phyloP scores from a whole-genome alignment of 1,140 invertebrate species.

The Elymnias hypermnestra region DNA sequence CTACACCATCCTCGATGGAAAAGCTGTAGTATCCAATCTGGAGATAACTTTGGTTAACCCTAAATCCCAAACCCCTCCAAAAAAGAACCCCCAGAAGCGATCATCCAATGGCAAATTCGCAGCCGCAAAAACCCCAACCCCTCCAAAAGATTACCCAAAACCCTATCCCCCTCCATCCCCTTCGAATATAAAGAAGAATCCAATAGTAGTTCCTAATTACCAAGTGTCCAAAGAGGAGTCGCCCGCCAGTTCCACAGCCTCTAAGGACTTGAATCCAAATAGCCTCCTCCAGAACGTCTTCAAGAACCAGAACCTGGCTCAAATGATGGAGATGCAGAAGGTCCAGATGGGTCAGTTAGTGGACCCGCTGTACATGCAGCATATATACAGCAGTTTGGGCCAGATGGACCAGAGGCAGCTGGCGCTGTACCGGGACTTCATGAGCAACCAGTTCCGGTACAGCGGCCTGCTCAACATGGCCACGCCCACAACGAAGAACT shows the following conservation, averaged over 20 bases:
- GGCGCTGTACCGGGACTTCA: constrained; percentile 48
- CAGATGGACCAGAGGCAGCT: constrained; percentile 52
- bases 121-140: constrained; percentile 54
- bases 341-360: constrained; percentile 37
- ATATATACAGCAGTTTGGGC: constrained; percentile 54
- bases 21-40: constrained; percentile 73
- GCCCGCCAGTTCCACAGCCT: constrained; percentile 29
- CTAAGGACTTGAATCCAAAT: constrained; percentile 12
- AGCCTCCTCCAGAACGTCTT: constrained; percentile 30
- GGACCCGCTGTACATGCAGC: constrained; percentile 63
- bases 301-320: constrained; percentile 35
- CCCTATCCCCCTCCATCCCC: constrained; percentile 29
- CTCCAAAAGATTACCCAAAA: constrained; percentile 44
- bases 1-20: constrained; percentile 50
- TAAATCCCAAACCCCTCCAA: constrained; percentile 45
- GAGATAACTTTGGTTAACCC: constrained; percentile 79
- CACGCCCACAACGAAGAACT: constrained; percentile 65
- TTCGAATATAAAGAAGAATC: constrained; percentile 38
- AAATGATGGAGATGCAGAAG: constrained; percentile 49
- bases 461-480: constrained; percentile 43
- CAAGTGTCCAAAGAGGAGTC: constrained; percentile 42
- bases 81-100: constrained; percentile 50
- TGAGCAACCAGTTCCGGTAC: constrained; percentile 49
- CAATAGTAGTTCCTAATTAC: constrained; percentile 52
- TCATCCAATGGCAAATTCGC: constrained; percentile 67